Percentiles rank a stretch among this genome's conserved stretches.
These are phyloP conservation scores for Colius striatus DNA, from an alignment of 2,113 vertebrate species.

Conservation along the genomic window DNA sequence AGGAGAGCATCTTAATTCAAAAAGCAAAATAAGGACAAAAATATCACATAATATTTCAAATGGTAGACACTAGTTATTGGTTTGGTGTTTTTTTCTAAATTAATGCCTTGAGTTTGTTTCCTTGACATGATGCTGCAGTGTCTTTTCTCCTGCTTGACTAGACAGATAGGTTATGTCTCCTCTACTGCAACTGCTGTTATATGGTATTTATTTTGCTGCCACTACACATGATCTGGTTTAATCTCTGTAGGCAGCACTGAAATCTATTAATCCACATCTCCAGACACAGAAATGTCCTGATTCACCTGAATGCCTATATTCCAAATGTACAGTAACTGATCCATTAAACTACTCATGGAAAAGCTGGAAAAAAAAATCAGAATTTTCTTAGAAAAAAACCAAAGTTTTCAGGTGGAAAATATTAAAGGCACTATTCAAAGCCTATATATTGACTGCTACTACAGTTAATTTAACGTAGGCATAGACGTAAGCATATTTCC, in stretches of 20 bases:
- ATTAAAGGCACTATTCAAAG: background rate
- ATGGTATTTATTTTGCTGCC: conserved; percentile 40
- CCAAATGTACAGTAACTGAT: background rate
- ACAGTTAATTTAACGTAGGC: background rate
- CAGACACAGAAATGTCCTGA: background rate
- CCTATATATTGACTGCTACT: background rate
- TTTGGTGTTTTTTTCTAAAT: background rate
- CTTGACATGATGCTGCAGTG: background rate
- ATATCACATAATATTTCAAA: background rate
- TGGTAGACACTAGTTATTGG: background rate
- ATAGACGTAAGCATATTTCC: background rate
- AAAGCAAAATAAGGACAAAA: background rate
- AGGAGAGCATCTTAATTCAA: background rate
- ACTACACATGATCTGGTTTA: conserved; percentile 36
- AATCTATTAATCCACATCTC: conserved; percentile 29
- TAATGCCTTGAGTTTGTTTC: background rate
- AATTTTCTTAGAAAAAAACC: background rate
- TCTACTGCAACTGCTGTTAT: background rate
- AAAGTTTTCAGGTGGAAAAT: background rate
- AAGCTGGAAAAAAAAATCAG: background rate
- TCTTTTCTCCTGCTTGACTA: conserved; percentile 43
- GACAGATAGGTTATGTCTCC: background rate
- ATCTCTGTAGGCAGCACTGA: conserved; percentile 12
- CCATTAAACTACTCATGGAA: background rate
- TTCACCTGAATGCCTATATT: conserved; percentile 11